Evolutionary conservation across 1,140 invertebrate species (phyloP).

Genomic region (Lineus longissimus): DNA sequence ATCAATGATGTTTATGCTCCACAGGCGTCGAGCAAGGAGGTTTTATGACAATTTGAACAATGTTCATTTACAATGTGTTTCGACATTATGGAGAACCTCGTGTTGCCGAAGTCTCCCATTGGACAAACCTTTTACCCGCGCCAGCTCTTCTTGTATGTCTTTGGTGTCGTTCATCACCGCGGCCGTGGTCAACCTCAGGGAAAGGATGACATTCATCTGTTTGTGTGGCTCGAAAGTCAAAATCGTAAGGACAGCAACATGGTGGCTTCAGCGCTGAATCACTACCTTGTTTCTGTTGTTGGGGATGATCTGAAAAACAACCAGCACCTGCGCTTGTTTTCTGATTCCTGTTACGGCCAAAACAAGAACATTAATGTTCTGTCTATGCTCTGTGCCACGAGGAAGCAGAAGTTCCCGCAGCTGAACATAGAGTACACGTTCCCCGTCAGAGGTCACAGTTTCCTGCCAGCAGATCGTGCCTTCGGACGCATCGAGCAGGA

Average conservation of each 20-base stretch:
- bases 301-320: neutral
- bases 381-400: neutral
- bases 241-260: slow-evolving; percentile 17
- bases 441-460: slow-evolving; percentile 39
- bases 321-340: neutral
- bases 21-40: too few species aligned
- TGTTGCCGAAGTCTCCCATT: too few species aligned
- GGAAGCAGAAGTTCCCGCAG: neutral
- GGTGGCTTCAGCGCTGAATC: slow-evolving; percentile 12
- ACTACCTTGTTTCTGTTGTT: neutral
- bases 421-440: slow-evolving; percentile 27
- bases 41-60: neutral
- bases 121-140: slow-evolving; percentile 11
- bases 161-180: slow-evolving; percentile 10
- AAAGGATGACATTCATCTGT: slow-evolving; percentile 9
- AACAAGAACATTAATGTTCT: too few species aligned
- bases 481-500: slow-evolving; percentile 38
- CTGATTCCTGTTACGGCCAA: too few species aligned
- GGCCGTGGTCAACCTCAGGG: neutral
- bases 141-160: slow-evolving; percentile 12
- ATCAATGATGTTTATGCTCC: too few species aligned
- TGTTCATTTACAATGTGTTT: slow-evolving; percentile 10
- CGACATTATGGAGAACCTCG: slow-evolving; percentile 19
- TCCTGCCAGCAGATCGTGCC: slow-evolving; percentile 37
- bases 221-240: slow-evolving; percentile 8